Percentiles rank a stretch among this genome's conserved stretches.
Evolutionary conservation across 2,888 invertebrate species (phyloP).

Genomic region (Rotaria macrura): DNA sequence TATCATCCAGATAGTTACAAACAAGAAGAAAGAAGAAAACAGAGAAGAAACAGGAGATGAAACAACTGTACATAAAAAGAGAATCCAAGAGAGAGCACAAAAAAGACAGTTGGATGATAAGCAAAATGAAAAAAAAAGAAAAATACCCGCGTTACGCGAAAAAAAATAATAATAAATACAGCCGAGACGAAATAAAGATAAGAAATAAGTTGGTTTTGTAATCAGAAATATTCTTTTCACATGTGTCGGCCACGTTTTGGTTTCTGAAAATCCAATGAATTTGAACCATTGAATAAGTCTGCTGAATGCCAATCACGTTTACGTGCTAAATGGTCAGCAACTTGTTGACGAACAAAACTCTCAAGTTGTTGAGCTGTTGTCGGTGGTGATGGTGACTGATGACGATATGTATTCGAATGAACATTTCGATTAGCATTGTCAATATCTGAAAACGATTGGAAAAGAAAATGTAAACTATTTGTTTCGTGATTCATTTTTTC

Average conservation of each 20-base stretch:
- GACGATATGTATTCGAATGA: constrained; percentile 5
- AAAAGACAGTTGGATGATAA: not conserved
- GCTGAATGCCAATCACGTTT: constrained; percentile 20
- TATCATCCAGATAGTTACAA: not conserved
- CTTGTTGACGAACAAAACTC: constrained; percentile 21
- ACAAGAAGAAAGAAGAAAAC: not conserved
- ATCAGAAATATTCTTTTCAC: not conserved
- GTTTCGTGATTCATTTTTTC: too few species aligned
- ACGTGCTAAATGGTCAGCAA: constrained; percentile 3
- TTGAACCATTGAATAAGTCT: not conserved
- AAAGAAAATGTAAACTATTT: too few species aligned
- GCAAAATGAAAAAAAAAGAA: not conserved
- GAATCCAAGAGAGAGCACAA: not conserved
- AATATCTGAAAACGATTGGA: too few species aligned
- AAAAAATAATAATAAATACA: constrained; percentile 13
- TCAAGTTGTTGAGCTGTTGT: constrained; percentile 7
- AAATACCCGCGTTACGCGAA: not conserved
- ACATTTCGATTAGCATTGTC: not conserved
- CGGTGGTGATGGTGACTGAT: not conserved
- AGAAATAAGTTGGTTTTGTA: not conserved
- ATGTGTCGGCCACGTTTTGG: constrained; percentile 17
- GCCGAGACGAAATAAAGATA: not conserved
- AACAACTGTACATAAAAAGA: not conserved
- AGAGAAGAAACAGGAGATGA: not conserved
- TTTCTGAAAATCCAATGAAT: not conserved